A percentile compares a stretch with the other conserved stretches of the same genome.
phyloP scores from a whole-genome alignment of 2,888 invertebrate genomes.

The Carabus problematicus region DNA sequence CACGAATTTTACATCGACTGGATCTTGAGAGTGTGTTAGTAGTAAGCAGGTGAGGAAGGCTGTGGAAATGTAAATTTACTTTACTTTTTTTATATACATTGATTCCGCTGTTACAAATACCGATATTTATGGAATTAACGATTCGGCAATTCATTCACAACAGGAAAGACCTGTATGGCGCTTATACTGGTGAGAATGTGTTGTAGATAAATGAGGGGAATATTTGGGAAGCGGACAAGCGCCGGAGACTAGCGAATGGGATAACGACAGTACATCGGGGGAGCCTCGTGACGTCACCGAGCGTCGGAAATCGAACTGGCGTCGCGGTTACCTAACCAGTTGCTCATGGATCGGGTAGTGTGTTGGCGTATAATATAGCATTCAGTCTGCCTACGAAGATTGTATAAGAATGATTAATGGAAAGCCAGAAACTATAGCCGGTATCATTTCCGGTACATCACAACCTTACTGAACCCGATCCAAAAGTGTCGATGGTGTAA shows the following conservation, averaged over 20 bases:
- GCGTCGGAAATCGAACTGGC: constrained; percentile 43
- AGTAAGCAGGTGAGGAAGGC: no score
- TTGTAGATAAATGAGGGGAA: background rate
- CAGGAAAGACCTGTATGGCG: background rate
- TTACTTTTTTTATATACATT: background rate
- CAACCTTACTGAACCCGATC: no score
- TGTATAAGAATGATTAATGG: no score
- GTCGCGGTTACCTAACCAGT: constrained; percentile 48
- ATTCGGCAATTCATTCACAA: constrained; percentile 33
- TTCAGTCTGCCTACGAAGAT: background rate
- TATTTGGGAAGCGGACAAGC: background rate
- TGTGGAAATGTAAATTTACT: background rate
- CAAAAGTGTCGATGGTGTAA: no score
- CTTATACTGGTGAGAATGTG: background rate
- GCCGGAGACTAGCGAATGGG: constrained; percentile 36
- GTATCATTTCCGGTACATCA: no score
- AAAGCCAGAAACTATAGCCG: no score
- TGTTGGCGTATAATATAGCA: background rate
- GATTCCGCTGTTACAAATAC: background rate
- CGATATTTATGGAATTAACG: constrained; percentile 26
- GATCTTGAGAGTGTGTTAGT: no score
- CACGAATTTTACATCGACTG: no score
- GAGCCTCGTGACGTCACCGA: constrained; percentile 33
- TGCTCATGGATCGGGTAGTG: constrained; percentile 45
- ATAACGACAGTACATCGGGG: constrained; percentile 41